Conservation (phyloP, 2,888 invertebrate species). For the Cryptops parisi region DNA sequence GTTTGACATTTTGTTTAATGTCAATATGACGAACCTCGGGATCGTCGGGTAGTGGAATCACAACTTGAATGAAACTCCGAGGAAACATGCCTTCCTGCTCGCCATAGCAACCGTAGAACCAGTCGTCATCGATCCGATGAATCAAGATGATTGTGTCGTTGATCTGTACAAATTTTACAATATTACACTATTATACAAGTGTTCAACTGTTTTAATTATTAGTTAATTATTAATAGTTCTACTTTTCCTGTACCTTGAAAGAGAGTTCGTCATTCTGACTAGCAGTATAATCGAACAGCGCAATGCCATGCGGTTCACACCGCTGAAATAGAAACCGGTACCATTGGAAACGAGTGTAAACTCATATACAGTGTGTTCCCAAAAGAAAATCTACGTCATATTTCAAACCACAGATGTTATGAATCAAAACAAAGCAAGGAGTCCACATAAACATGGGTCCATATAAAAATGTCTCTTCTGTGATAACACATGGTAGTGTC, state of each 20-base stretch:
- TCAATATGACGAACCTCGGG: conserved; percentile 3
- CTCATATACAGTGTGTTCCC: no score
- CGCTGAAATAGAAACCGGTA: no score
- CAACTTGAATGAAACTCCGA: conserved; percentile 57
- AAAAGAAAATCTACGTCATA: no score
- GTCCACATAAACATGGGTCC: no score
- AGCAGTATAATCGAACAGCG: conserved; percentile 61
- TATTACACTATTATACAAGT: no score
- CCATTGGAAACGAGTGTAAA: no score
- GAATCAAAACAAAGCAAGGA: no score
- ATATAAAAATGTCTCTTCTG: no score
- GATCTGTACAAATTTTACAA: conserved; percentile 45
- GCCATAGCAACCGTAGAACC: conserved; percentile 58
- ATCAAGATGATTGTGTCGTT: conserved; percentile 56
- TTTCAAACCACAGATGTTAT: no score
- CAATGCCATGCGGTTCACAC: conserved; percentile 53
- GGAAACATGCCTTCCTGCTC: conserved; percentile 69
- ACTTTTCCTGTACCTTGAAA: conserved; percentile 48
- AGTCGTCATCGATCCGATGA: conserved; percentile 56
- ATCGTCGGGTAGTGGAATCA: conserved; percentile 40
- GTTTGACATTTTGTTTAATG: neutral
- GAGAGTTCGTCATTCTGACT: conserved; percentile 60
- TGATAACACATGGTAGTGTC: no score
- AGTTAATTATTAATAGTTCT: conserved; percentile 16
- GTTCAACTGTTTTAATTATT: no score